These are phyloP conservation scores for Mormyrus hasselquistii DNA, from an alignment of 2,797 vertebrate species.

Conservation along the genomic window DNA sequence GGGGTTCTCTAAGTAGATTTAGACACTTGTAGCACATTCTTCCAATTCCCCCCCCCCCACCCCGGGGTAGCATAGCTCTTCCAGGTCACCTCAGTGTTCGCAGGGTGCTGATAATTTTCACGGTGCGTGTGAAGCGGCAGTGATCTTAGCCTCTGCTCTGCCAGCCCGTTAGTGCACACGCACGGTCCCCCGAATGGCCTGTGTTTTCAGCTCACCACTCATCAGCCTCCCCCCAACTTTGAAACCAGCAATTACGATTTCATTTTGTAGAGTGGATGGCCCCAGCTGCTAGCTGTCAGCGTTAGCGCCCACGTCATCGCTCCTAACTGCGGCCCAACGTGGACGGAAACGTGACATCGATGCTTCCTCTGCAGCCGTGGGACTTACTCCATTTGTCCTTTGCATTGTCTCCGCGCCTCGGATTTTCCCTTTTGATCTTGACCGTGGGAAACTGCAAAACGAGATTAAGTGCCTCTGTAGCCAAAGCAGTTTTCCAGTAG, in stretches of 20 bases:
- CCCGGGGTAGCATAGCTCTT: neutral
- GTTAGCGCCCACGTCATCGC: neutral
- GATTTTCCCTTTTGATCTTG: constrained; percentile 19
- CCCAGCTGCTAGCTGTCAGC: neutral
- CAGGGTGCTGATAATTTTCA: neutral
- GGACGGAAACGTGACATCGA: neutral
- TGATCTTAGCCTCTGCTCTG: neutral
- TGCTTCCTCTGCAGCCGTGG: neutral
- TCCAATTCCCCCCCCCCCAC: neutral
- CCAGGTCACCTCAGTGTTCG: neutral
- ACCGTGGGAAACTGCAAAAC: constrained; percentile 22
- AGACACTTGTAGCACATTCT: neutral
- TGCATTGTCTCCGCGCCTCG: neutral
- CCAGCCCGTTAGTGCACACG: neutral
- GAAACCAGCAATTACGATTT: neutral
- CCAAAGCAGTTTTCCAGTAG: constrained; percentile 14
- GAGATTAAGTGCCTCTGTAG: constrained; percentile 15
- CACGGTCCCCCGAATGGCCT: neutral
- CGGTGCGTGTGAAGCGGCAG: neutral
- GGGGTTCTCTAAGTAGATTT: neutral
- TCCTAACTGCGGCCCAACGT: neutral
- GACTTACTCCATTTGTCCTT: constrained; percentile 22
- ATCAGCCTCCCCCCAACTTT: neutral
- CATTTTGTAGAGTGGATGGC: neutral
- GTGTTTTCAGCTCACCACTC: neutral